Percentiles rank a stretch among this genome's conserved stretches.
Conservation (phyloP, 2,888 invertebrate species). For the Cataglyphis cursor region DNA sequence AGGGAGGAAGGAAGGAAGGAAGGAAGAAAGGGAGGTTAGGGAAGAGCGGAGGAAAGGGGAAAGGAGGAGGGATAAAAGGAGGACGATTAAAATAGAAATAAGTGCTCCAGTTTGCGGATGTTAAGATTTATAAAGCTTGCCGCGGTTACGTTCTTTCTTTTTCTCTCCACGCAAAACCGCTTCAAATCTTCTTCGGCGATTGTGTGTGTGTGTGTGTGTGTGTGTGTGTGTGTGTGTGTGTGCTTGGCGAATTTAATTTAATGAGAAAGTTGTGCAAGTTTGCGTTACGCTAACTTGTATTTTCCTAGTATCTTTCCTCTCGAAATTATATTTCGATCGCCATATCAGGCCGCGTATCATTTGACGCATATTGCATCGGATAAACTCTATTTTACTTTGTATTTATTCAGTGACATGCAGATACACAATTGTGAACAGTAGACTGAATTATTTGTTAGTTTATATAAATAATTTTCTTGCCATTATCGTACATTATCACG, state of each 20-base stretch:
- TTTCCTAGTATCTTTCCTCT: neutral
- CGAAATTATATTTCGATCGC: neutral
- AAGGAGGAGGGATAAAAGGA: conserved; percentile 55
- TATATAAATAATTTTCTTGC: neutral
- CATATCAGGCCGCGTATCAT: neutral
- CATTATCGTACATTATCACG: neutral
- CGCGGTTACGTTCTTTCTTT: conserved; percentile 32
- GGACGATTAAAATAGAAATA: conserved; percentile 73
- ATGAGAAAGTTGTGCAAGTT: conserved; percentile 31
- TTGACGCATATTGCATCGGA: neutral
- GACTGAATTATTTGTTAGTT: conserved; percentile 7
- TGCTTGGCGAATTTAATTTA: conserved; percentile 23
- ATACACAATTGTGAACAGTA: neutral
- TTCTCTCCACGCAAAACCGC: neutral
- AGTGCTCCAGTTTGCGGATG: conserved; percentile 68
- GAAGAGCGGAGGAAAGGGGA: neutral
- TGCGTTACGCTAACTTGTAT: neutral
- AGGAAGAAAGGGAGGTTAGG: neutral
- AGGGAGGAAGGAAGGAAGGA: conserved; percentile 2
- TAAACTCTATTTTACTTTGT: neutral
- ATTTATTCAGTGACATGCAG: neutral
- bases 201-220: neutral
- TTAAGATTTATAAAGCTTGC: conserved; percentile 68
- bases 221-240: neutral
- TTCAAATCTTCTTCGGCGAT: conserved; percentile 29